Evolutionary conservation across 2,797 vertebrate species (phyloP), one percentile per base, ranked within the genome.

Genomic region (Cirrhinus molitorella): DNA sequence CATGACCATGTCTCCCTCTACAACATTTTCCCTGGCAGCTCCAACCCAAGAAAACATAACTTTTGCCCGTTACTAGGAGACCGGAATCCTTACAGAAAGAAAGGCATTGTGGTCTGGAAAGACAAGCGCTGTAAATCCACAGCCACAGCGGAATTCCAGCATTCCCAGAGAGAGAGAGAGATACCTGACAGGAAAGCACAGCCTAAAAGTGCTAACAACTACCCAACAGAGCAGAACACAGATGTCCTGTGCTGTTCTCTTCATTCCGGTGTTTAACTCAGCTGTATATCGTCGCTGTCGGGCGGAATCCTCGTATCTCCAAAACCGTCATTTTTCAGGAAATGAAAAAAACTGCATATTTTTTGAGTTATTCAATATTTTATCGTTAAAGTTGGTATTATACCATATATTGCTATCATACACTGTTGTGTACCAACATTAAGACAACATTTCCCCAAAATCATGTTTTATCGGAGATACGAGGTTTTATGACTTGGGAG

Each of bases 61-160:
- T 92, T 93, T 91, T 87, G 81, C 75, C 77, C 31, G 93, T 94
- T 94, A 90, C 94, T 90, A 91, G 85, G 94, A 88, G 89, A 94
- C 93, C 77, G 23, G 88, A 91, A 90, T 89, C 90, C 90, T 85
- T 89, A 88, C 85, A 90, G 77, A 88, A 86, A 89, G 89, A 92
- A 93, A 92, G 92, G 90, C 89, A 91, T 88, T 94, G 94, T 91
- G 94, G 94, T 93, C 88, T 90, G 90, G 87, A 91, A 88, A 90
- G 73, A 47, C 89, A 86, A 90, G 91, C 71, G 67, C 84, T 91
- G 91, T 95, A 95, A 95, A 95, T 95, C 93, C 93, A 92, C 89
- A 92, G 93, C 92, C 91, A 87, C 85, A 78, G 80, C 21, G 87
- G 45, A 85, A 87, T 85, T 89, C 86, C 87, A 85, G 67, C 92